phyloP scores from a whole-genome alignment of 1,140 invertebrate species.

The Platyura marginata region DNA sequence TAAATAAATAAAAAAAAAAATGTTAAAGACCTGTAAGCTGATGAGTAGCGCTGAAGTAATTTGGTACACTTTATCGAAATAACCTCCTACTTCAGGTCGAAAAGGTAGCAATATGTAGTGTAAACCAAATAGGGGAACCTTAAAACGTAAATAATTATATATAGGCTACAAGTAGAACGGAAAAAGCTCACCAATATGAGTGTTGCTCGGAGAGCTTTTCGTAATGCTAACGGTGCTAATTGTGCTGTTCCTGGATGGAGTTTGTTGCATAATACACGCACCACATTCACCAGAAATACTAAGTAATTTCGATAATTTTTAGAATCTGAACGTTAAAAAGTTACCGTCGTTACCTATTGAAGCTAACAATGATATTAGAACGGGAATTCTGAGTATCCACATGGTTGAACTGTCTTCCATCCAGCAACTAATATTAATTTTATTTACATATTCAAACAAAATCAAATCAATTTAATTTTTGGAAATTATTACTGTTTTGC shows the following conservation, averaged over 20 bases:
- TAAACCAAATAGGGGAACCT: slow-evolving; percentile 47
- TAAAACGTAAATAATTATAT: slow-evolving; percentile 1
- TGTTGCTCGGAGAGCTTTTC: slow-evolving; percentile 43
- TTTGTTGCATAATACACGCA: slow-evolving; percentile 64
- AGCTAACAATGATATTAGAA: slow-evolving; percentile 44
- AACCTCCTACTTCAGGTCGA: slow-evolving; percentile 39
- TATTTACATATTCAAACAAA: too few relatives aligned
- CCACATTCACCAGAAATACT: slow-evolving; percentile 71
- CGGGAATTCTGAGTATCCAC: slow-evolving; percentile 52
- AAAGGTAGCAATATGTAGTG: slow-evolving; percentile 70
- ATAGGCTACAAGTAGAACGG: neutral
- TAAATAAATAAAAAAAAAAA: slow-evolving; percentile 4
- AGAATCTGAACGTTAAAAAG: neutral
- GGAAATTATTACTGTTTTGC: too few relatives aligned
- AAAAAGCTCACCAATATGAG: slow-evolving; percentile 46
- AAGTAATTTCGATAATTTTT: slow-evolving; percentile 30
- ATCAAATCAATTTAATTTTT: too few relatives aligned
- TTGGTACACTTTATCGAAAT: slow-evolving; percentile 50
- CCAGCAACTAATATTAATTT: slow-evolving; percentile 82
- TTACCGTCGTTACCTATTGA: slow-evolving; percentile 25
- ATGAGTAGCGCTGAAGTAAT: slow-evolving; percentile 56
- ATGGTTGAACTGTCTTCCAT: slow-evolving; percentile 47
- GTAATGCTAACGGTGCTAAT: slow-evolving; percentile 26
- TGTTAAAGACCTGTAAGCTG: slow-evolving; percentile 72
- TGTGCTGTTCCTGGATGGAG: slow-evolving; percentile 45